Evolutionary conservation across 23 tunicate species (phyloP).

Genomic region (Trididemnum clinides): DNA sequence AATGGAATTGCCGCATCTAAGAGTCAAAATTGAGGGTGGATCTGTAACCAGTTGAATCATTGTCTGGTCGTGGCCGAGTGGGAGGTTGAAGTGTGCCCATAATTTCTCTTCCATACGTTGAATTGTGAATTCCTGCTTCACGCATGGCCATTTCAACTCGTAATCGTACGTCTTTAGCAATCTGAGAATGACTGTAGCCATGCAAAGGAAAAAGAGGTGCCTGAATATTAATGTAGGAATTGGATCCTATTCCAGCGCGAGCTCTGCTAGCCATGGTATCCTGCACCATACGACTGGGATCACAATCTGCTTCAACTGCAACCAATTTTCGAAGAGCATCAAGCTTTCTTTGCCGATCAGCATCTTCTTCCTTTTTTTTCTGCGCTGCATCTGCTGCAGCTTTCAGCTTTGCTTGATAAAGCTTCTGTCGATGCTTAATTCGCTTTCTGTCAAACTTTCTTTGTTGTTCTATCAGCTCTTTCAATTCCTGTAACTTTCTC

Average conservation of each 20-base stretch:
- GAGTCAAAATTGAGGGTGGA: not conserved
- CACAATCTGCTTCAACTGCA: conserved; percentile 63
- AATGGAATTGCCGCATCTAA: too few relatives aligned
- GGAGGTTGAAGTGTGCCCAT: conserved; percentile 73
- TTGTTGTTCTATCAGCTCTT: conserved; percentile 48
- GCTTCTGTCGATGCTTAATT: conserved; percentile 45
- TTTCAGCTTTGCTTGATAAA: conserved; percentile 44
- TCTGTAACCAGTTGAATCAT: conserved; percentile 60
- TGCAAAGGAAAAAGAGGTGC: conserved; percentile 63
- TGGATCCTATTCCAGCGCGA: conserved; percentile 55
- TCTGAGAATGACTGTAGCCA: conserved; percentile 62
- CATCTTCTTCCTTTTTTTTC: conserved; percentile 48
- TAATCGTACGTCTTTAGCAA: conserved; percentile 65
- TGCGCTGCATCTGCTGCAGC: conserved; percentile 18
- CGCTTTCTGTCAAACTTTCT: conserved; percentile 52
- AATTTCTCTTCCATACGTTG: conserved; percentile 66
- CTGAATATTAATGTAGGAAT: conserved; percentile 77
- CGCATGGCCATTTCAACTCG: conserved; percentile 84
- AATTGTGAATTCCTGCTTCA: conserved; percentile 57
- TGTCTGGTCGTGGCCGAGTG: conserved; percentile 78
- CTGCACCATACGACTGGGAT: conserved; percentile 59
- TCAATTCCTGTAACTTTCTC: conserved; percentile 41
- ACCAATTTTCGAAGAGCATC: conserved; percentile 73
- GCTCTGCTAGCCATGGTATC: conserved; percentile 82
- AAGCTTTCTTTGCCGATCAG: conserved; percentile 11